Evolutionary conservation across 2,113 vertebrate species (phyloP).

Genomic region (Eubucco bourcierii): DNA sequence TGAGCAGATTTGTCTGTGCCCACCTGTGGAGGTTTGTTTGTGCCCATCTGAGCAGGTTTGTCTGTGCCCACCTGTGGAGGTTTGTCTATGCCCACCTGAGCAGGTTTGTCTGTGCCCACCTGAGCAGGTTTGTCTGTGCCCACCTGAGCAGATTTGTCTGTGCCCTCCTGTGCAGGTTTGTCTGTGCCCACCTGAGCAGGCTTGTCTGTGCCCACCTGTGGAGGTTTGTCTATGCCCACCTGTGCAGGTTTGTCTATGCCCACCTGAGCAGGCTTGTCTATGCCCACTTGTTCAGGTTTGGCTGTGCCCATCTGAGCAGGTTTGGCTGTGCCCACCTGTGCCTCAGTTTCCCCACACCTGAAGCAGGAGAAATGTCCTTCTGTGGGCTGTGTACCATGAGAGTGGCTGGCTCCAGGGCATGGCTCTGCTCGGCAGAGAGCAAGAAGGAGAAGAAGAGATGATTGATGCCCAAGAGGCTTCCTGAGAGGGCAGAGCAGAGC

Average conservation of each 20-base stretch:
- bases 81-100: too few species aligned
- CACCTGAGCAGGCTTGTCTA: fast-evolving
- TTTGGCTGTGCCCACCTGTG: fast-evolving
- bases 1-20: fast-evolving
- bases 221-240: too few species aligned
- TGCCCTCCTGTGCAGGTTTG: not conserved
- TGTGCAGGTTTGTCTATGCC: fast-evolving
- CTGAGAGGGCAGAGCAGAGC: not conserved
- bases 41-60: too few species aligned
- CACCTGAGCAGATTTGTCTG: fast-evolving
- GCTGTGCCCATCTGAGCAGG: too few species aligned
- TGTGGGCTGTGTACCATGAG: not conserved
- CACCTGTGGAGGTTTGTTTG: not conserved
- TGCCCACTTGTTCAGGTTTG: not conserved
- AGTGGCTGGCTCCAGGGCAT: not conserved
- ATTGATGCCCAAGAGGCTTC: not conserved
- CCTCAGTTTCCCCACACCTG: not conserved
- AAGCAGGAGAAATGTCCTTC: not conserved
- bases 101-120: fast-evolving
- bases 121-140: too few species aligned
- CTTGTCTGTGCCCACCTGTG: fast-evolving
- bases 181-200: too few species aligned
- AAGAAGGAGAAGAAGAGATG: not conserved
- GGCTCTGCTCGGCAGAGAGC: not conserved
- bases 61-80: fast-evolving